Percentiles rank a stretch among this genome's conserved stretches.
These are phyloP conservation scores for Poeciliopsis infans DNA, from an alignment of 2,797 vertebrate genomes.

Conservation along the genomic window DNA sequence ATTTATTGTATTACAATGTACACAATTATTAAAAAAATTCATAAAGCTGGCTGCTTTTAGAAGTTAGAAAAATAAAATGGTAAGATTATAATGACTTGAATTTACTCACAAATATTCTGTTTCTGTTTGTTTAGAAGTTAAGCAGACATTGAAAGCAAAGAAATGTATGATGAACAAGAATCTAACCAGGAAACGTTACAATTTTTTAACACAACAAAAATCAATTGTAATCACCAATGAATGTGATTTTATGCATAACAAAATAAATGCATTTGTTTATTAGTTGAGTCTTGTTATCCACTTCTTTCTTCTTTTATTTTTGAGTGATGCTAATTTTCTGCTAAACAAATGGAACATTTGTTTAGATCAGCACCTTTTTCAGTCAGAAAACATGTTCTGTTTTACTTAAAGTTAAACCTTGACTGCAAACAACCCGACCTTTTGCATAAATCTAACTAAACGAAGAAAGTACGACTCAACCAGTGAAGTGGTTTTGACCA, in stretches of 20 bases:
- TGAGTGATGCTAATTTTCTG: not conserved
- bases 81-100: not conserved
- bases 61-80: not conserved
- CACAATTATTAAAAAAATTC: not conserved
- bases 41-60: too few species aligned
- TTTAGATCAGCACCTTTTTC: too few species aligned
- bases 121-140: not conserved
- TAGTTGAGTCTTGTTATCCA: not conserved
- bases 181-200: not conserved
- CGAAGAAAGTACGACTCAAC: conserved; percentile 1
- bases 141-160: not conserved
- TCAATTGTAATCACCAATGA: not conserved
- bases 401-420: not conserved
- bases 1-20: not conserved
- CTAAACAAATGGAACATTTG: not conserved
- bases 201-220: not conserved
- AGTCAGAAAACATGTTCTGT: not conserved
- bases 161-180: not conserved
- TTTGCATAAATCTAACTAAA: not conserved
- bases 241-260: not conserved
- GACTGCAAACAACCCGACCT: not conserved
- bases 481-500: conserved; percentile 21
- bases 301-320: not conserved
- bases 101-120: not conserved
- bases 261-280: not conserved